phyloP scores from a whole-genome alignment of 2,888 invertebrate genomes.

The Apomyelois bistriatella region DNA sequence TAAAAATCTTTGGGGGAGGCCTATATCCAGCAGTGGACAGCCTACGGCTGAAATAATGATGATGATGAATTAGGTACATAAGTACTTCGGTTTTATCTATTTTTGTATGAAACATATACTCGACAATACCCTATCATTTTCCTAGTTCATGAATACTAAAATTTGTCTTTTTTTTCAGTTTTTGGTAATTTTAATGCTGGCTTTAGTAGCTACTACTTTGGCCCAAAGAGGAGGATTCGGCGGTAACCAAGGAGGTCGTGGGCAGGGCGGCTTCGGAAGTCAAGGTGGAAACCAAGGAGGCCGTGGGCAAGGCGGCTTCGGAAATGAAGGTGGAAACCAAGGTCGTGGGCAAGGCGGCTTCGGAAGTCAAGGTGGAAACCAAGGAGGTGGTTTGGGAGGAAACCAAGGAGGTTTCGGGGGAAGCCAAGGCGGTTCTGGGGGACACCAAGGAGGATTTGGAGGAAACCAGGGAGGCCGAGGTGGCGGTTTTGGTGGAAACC shows the following conservation, averaged over 20 bases:
- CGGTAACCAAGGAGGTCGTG: constrained; percentile 12
- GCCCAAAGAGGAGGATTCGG: constrained; percentile 25
- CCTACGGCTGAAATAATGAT: too few relatives aligned
- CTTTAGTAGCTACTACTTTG: constrained; percentile 13
- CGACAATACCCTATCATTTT: neutral
- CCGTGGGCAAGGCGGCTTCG: constrained; percentile 15
- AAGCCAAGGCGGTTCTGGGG: constrained; percentile 7
- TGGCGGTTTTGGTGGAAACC: constrained; percentile 27
- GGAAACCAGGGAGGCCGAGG: constrained; percentile 27
- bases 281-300: constrained; percentile 17
- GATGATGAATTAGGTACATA: too few relatives aligned
- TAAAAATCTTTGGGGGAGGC: too few relatives aligned
- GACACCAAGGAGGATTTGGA: constrained; percentile 19
- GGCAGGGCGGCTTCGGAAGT: constrained; percentile 16
- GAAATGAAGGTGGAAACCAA: constrained; percentile 9
- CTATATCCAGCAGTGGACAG: too few relatives aligned
- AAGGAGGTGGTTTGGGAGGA: constrained; percentile 18
- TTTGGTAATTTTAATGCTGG: constrained; percentile 6
- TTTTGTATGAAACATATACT: too few relatives aligned
- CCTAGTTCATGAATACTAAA: neutral
- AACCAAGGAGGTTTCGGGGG: constrained; percentile 20
- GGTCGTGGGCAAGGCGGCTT: constrained; percentile 17
- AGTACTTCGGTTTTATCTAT: too few relatives aligned
- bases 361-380: constrained; percentile 15
- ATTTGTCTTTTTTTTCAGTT: neutral